Conservation (phyloP, 2,113 vertebrate genomes). For the Dipodomys spectabilis region DNA sequence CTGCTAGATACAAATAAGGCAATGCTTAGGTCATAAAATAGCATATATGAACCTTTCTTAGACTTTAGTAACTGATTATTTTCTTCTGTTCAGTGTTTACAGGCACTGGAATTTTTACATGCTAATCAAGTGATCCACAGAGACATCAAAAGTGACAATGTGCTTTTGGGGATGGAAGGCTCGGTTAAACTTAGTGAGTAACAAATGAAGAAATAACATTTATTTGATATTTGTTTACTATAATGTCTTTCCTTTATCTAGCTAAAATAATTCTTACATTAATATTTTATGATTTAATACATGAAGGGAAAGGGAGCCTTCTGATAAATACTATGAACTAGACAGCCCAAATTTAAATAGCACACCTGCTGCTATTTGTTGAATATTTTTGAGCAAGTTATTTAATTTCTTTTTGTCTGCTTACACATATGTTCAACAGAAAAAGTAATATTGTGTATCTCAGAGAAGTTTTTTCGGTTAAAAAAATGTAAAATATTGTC, state of each 20-base stretch:
- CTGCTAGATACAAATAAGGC: slow-evolving; percentile 62
- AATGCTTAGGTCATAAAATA: neutral
- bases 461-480: slow-evolving; percentile 13
- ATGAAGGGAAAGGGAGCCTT: neutral
- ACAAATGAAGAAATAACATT: slow-evolving; percentile 13
- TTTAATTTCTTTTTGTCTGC: slow-evolving; percentile 4
- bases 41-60: neutral
- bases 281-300: slow-evolving; percentile 25
- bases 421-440: slow-evolving; percentile 24
- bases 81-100: slow-evolving; percentile 92
- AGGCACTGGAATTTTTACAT: slow-evolving; percentile 97
- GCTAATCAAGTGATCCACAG: slow-evolving; percentile 99
- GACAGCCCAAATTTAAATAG: slow-evolving; percentile 14
- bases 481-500: neutral
- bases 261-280: neutral
- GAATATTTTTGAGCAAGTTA: slow-evolving; percentile 30
- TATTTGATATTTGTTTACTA: slow-evolving; percentile 4
- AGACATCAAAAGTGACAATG: slow-evolving; percentile 99
- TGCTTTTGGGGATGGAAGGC: slow-evolving; percentile 98
- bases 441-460: slow-evolving; percentile 30
- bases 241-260: slow-evolving; percentile 24
- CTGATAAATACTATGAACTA: neutral
- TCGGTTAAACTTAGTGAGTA: slow-evolving; percentile 98
- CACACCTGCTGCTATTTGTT: neutral
- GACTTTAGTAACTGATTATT: slow-evolving; percentile 3